Percentiles rank a stretch among this genome's conserved stretches.
phyloP scores from a whole-genome alignment of 2,797 vertebrate species.

The Tokudaia muenninki region DNA sequence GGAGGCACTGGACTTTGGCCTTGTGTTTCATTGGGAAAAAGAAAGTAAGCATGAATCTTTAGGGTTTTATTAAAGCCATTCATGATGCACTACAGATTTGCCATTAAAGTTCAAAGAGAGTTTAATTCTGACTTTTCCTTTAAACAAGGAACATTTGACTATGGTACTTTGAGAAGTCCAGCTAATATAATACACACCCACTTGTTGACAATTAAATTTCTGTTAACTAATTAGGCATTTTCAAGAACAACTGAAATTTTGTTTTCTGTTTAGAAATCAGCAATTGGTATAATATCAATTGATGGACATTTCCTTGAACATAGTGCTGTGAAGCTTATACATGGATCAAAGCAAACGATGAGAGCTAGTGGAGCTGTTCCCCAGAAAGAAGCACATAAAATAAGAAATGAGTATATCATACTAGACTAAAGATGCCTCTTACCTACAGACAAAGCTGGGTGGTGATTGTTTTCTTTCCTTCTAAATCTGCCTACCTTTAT shows the following conservation, averaged over 20 bases:
- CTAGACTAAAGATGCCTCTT: not conserved
- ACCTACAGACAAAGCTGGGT: not conserved
- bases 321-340: not conserved
- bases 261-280: not conserved
- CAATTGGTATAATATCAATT: not conserved
- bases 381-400: not conserved
- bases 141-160: conserved; percentile 34
- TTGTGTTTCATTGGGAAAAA: conserved; percentile 46
- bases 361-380: not conserved
- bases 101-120: conserved; percentile 43
- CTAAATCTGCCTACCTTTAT: conserved; percentile 31
- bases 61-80: conserved; percentile 36
- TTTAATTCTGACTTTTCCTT: not conserved
- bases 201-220: conserved; percentile 19
- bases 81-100: conserved; percentile 22
- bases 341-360: not conserved
- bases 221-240: not conserved
- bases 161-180: not conserved
- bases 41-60: conserved; percentile 44
- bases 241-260: conserved; percentile 9
- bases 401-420: conserved; percentile 28
- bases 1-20: not conserved
- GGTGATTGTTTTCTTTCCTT: conserved; percentile 24
- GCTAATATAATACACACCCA: not conserved
- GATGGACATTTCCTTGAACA: not conserved